Percentiles rank a stretch among this genome's conserved stretches.
Evolutionary conservation across 2,888 invertebrate species (phyloP).

Genomic region (Seira ritae): DNA sequence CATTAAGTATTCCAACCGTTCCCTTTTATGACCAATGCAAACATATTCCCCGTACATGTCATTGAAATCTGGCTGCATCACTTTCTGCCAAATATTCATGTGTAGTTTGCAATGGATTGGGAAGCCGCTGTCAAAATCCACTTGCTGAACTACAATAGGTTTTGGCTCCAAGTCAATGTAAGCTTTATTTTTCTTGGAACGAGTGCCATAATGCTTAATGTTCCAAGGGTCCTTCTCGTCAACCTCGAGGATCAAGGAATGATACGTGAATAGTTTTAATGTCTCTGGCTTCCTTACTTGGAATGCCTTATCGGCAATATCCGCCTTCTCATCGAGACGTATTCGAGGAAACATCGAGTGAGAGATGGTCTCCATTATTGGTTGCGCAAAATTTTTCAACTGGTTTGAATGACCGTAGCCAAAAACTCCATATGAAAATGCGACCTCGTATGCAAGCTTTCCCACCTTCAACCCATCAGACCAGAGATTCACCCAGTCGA

Average conservation of each 20-base stretch:
- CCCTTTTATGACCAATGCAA: constrained; percentile 57
- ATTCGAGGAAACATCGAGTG: constrained; percentile 71
- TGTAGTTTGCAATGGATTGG: constrained; percentile 66
- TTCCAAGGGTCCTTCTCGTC: constrained; percentile 28
- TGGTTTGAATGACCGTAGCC: constrained; percentile 71
- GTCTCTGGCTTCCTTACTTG: constrained; percentile 56
- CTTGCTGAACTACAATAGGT: constrained; percentile 60
- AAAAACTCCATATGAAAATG: constrained; percentile 68
- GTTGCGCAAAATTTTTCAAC: constrained; percentile 62
- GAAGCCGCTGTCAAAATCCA: constrained; percentile 63
- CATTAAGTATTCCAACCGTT: constrained; percentile 61
- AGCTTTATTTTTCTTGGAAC: neutral
- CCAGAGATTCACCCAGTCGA: constrained; percentile 55
- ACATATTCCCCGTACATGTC: constrained; percentile 69
- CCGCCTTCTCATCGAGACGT: constrained; percentile 43
- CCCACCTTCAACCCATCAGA: constrained; percentile 64
- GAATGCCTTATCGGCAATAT: constrained; percentile 55
- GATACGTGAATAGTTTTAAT: constrained; percentile 63
- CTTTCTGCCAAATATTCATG: constrained; percentile 68
- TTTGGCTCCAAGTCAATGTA: constrained; percentile 54
- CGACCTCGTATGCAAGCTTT: constrained; percentile 62
- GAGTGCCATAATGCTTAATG: constrained; percentile 2
- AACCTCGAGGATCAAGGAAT: constrained; percentile 64
- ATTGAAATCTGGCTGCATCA: constrained; percentile 67
- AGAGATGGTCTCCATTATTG: constrained; percentile 63